A percentile compares a stretch with the other conserved stretches of the same genome.
phyloP scores from a whole-genome alignment of 2,888 invertebrate species.

The Chrysodeixis includens region DNA sequence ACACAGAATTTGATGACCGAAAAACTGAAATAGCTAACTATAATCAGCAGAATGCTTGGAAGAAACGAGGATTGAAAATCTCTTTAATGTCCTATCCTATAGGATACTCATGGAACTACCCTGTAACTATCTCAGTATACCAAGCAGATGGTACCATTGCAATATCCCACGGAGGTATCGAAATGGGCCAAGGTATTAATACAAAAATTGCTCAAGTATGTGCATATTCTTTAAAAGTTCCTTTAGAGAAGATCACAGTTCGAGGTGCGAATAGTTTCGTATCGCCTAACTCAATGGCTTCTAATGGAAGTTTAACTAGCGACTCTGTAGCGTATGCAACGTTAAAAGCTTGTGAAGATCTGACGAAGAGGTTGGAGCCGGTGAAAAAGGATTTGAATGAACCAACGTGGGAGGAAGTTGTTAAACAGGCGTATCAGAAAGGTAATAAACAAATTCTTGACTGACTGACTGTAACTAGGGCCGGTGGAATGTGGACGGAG shows the following conservation, averaged over 20 bases:
- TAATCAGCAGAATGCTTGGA: conserved; percentile 92
- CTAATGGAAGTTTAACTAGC: conserved; percentile 92
- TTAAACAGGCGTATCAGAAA: conserved; percentile 83
- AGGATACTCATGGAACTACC: conserved; percentile 84
- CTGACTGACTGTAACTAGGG: neutral
- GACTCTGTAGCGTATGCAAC: conserved; percentile 91
- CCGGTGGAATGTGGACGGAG: too few relatives aligned
- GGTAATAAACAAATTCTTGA: conserved; percentile 63
- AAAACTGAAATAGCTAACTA: conserved; percentile 85
- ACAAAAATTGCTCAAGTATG: conserved; percentile 92
- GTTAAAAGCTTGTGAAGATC: conserved; percentile 85
- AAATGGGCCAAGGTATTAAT: conserved; percentile 94
- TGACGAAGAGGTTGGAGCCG: conserved; percentile 82
- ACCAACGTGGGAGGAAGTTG: conserved; percentile 86
- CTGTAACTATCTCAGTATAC: conserved; percentile 91
- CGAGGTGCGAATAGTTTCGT: conserved; percentile 91
- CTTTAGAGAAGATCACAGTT: conserved; percentile 89
- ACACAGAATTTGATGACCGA: conserved; percentile 88
- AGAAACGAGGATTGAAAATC: conserved; percentile 91
- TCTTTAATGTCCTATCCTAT: conserved; percentile 91
- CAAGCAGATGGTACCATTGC: conserved; percentile 91
- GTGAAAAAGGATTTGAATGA: conserved; percentile 76
- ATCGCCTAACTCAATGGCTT: conserved; percentile 91
- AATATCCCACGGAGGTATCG: conserved; percentile 91
- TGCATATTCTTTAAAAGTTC: conserved; percentile 91